Evolutionary conservation across 2,113 vertebrate genomes (phyloP).

Genomic region (Romanogobio albipinnatus): DNA sequence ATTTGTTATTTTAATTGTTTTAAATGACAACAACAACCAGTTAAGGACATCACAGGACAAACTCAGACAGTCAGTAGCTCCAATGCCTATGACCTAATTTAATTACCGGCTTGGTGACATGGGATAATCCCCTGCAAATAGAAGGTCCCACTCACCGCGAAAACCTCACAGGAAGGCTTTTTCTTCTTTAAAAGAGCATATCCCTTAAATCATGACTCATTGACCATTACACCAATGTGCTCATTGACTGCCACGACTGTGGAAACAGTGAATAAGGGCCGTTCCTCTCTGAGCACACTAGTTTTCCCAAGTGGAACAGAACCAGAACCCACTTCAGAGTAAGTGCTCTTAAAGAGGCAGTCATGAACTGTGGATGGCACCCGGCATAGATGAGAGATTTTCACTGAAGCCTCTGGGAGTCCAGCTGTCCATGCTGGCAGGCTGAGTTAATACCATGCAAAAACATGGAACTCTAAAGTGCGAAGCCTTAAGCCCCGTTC

Average conservation of each 20-base stretch:
- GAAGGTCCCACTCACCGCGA: not conserved
- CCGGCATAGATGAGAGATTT: not conserved
- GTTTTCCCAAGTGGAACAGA: conserved; percentile 7
- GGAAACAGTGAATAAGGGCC: conserved; percentile 27
- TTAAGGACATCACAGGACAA: not conserved
- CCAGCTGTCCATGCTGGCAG: conserved; percentile 13
- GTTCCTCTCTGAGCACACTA: not conserved
- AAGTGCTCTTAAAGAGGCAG: conserved; percentile 17
- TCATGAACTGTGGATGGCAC: conserved; percentile 14
- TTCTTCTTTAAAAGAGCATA: conserved; percentile 17
- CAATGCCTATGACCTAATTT: conserved; percentile 35
- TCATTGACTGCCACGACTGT: conserved; percentile 10
- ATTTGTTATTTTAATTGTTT: too few relatives aligned
- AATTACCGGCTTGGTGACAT: conserved; percentile 43
- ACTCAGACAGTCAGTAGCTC: conserved; percentile 1
- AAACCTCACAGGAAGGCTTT: conserved; percentile 9
- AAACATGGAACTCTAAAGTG: not conserved
- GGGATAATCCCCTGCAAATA: conserved; percentile 41
- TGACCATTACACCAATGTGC: not conserved
- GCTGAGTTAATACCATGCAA: not conserved
- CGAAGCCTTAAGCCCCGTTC: too few relatives aligned
- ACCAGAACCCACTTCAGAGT: not conserved
- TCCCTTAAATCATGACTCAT: not conserved
- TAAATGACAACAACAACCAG: too few relatives aligned
- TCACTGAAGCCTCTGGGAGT: not conserved